These are phyloP conservation scores for Chloroclystis v-ata DNA, from an alignment of 2,888 invertebrate genomes.

Conservation along the genomic window DNA sequence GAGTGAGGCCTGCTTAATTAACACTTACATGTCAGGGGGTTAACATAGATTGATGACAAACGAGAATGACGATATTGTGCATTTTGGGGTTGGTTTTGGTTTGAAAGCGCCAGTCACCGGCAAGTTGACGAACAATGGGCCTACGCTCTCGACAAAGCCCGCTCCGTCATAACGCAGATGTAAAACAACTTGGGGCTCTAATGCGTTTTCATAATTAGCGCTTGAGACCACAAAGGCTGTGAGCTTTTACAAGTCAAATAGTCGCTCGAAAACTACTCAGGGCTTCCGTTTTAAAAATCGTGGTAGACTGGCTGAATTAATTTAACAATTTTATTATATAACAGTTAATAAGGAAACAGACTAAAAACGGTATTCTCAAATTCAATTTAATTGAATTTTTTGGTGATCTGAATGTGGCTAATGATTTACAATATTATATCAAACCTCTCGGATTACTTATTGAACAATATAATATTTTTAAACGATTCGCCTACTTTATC, in stretches of 20 bases:
- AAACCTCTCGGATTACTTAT: no score
- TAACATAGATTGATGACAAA: slow-evolving; percentile 79
- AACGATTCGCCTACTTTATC: no score
- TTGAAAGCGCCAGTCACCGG: slow-evolving; percentile 69
- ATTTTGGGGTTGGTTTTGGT: slow-evolving; percentile 57
- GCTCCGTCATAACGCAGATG: slow-evolving; percentile 53
- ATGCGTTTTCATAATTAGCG: slow-evolving; percentile 73
- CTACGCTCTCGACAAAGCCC: slow-evolving; percentile 47
- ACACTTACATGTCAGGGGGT: slow-evolving; percentile 76
- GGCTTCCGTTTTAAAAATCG: not conserved
- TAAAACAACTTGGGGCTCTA: slow-evolving; percentile 62
- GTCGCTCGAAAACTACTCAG: slow-evolving; percentile 1
- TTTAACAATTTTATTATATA: no score
- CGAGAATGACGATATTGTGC: slow-evolving; percentile 73
- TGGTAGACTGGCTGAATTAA: no score
- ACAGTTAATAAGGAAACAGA: no score
- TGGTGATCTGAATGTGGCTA: no score
- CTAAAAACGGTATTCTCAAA: no score
- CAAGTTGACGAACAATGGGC: slow-evolving; percentile 66
- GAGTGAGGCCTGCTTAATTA: slow-evolving; percentile 77
- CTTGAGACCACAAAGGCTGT: slow-evolving; percentile 23
- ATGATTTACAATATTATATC: no score
- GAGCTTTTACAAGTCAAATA: slow-evolving; percentile 4
- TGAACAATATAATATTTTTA: no score
- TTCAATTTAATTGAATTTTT: no score